Evolutionary conservation across 2,797 vertebrate genomes (phyloP).

Genomic region (Lophius americanus): DNA sequence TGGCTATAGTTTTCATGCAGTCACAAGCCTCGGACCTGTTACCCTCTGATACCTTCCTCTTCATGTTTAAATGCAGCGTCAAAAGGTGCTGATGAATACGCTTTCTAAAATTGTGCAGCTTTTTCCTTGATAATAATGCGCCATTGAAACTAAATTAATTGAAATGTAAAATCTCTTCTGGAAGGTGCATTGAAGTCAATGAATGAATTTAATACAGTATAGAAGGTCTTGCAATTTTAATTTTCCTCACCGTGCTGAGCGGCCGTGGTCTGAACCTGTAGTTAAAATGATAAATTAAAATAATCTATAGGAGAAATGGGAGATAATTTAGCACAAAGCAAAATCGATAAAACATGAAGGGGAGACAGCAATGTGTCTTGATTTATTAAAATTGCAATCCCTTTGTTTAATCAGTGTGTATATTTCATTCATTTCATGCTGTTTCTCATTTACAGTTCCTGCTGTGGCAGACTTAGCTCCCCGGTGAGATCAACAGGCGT

Average conservation of each 20-base stretch:
- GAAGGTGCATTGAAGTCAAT: background rate
- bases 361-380: conserved; percentile 13
- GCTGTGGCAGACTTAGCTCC: conserved; percentile 49
- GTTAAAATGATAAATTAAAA: background rate
- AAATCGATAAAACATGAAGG: conserved; percentile 26
- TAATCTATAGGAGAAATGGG: background rate
- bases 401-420: conserved; percentile 32
- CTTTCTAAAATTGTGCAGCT: no score
- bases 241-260: background rate
- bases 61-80: no score
- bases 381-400: conserved; percentile 28
- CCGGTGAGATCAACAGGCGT: conserved; percentile 39
- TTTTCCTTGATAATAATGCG: no score
- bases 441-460: conserved; percentile 42
- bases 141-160: no score
- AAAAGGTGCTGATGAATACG: no score
- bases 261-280: background rate
- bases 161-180: no score
- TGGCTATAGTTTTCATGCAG: no score
- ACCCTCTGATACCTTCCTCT: no score
- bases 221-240: background rate
- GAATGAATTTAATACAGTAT: background rate
- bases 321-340: conserved; percentile 8
- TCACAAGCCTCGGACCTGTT: no score
- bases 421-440: conserved; percentile 41